Conservation (phyloP, 2,888 invertebrate genomes). For the Pyrocoelia pectoralis region DNA sequence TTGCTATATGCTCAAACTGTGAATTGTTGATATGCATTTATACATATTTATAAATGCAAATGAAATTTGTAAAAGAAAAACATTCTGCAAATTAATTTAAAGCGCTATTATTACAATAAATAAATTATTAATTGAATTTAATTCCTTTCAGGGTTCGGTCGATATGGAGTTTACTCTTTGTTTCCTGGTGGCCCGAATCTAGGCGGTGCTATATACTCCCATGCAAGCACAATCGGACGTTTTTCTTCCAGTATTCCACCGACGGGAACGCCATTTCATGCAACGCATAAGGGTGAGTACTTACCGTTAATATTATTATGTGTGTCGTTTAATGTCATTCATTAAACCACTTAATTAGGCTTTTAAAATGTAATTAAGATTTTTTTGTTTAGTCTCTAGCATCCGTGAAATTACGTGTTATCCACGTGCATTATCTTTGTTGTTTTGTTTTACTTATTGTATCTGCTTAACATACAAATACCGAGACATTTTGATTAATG, state of each 20-base stretch:
- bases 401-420: not conserved
- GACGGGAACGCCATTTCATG: constrained; percentile 57
- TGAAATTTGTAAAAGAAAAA: too few relatives aligned
- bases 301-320: not conserved
- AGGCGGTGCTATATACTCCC: constrained; percentile 59
- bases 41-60: too few relatives aligned
- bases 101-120: not conserved
- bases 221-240: constrained; percentile 56
- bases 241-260: constrained; percentile 56
- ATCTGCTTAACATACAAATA: too few relatives aligned
- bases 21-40: too few relatives aligned
- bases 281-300: constrained; percentile 59
- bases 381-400: not conserved
- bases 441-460: not conserved
- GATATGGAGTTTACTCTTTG: constrained; percentile 76
- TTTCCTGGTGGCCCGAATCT: constrained; percentile 65
- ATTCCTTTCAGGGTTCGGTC: constrained; percentile 66
- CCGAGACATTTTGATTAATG: not conserved
- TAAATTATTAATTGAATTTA: not conserved
- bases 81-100: not conserved
- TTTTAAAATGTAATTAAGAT: not conserved
- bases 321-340: too few relatives aligned
- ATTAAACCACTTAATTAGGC: too few relatives aligned
- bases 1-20: too few relatives aligned
- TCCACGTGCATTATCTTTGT: not conserved